Evolutionary conservation across 1,140 invertebrate species (phyloP).

Genomic region (Brachionus calyciflorus): DNA sequence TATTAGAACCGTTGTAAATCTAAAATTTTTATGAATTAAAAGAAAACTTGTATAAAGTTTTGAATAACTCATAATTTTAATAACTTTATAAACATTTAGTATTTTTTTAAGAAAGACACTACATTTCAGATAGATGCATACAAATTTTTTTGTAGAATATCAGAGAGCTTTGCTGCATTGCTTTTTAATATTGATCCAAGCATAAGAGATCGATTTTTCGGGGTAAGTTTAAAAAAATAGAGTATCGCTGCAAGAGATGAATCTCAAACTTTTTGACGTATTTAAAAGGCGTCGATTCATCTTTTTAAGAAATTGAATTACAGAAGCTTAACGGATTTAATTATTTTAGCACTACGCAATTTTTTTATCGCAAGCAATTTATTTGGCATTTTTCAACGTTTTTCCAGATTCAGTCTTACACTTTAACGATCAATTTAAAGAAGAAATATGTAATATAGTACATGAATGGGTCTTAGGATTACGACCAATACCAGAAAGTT

Average conservation of each 20-base stretch:
- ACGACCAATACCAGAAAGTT: constrained; percentile 24
- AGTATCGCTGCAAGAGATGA: neutral
- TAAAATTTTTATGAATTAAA: too few relatives aligned
- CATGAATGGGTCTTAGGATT: constrained; percentile 30
- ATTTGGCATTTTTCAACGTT: constrained; percentile 29
- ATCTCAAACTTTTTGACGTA: too few relatives aligned
- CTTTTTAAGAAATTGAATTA: neutral
- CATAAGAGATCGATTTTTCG: constrained; percentile 38
- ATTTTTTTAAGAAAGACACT: constrained; percentile 5
- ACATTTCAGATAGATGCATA: constrained; percentile 14
- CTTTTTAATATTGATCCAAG: constrained; percentile 6
- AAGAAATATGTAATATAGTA: constrained; percentile 22
- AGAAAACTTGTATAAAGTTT: too few relatives aligned
- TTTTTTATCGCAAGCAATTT: constrained; percentile 41
- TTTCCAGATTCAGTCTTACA: constrained; percentile 24
- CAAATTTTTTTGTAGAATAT: constrained; percentile 26
- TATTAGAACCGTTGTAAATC: too few relatives aligned
- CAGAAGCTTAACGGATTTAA: neutral
- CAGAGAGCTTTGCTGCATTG: constrained; percentile 35
- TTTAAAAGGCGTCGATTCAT: too few relatives aligned
- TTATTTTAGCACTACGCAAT: neutral
- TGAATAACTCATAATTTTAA: neutral
- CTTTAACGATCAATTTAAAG: constrained; percentile 24
- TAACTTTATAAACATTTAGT: neutral
- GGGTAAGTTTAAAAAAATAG: neutral